phyloP scores from a whole-genome alignment of 2,888 invertebrate genomes.

The Ectobius pallidus region DNA sequence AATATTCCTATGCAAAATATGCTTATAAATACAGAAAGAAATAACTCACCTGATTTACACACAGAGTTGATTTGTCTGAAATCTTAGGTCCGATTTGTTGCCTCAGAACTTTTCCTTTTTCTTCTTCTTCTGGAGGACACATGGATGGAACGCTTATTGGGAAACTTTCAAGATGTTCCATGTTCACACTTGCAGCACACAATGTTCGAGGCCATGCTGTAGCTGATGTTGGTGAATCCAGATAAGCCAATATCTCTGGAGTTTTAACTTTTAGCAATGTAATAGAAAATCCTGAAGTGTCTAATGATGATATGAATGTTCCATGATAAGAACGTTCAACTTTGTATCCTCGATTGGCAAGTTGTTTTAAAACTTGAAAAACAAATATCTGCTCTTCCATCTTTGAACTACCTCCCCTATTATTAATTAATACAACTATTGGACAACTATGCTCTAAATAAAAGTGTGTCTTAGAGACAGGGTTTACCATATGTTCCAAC shows the following conservation, averaged over 20 bases:
- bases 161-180: neutral
- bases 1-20: too few species aligned
- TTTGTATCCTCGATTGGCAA: conserved; percentile 44
- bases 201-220: conserved; percentile 63
- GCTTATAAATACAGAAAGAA: too few species aligned
- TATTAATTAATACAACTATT: conserved; percentile 74
- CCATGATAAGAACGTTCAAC: conserved; percentile 33
- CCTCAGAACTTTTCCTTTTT: neutral
- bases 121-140: neutral
- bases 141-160: conserved; percentile 11
- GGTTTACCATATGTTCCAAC: conserved; percentile 21
- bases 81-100: conserved; percentile 9
- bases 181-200: conserved; percentile 43
- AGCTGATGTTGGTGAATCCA: conserved; percentile 65
- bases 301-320: conserved; percentile 72
- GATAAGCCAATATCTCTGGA: conserved; percentile 57
- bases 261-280: conserved; percentile 66
- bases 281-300: conserved; percentile 79
- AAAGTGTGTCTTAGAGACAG: neutral
- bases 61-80: neutral
- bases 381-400: conserved; percentile 67
- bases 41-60: conserved; percentile 19
- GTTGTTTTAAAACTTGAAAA: conserved; percentile 54
- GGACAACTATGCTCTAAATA: neutral
- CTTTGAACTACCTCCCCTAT: conserved; percentile 75